Conservation (phyloP, 2,797 vertebrate species). For the Microctenopoma lineatum region DNA sequence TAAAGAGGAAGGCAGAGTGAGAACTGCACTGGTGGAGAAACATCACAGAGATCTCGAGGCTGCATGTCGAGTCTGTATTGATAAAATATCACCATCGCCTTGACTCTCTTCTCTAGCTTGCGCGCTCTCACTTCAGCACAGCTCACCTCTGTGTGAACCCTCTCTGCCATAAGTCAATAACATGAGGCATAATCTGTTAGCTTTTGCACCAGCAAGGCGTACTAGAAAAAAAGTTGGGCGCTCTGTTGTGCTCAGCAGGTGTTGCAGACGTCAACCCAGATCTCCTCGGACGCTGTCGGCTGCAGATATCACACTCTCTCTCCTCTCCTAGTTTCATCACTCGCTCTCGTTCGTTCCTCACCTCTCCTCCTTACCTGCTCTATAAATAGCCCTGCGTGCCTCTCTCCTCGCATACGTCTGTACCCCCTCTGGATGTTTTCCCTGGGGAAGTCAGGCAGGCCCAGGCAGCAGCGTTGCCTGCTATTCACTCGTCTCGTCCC, state of each 20-base stretch:
- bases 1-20: conserved; percentile 52
- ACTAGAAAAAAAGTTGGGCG: neutral
- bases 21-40: conserved; percentile 33
- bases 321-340: conserved; percentile 28
- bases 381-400: conserved; percentile 73
- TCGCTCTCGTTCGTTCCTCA: conserved; percentile 39
- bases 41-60: conserved; percentile 51
- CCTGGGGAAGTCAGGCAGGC: conserved; percentile 64
- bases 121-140: conserved; percentile 32
- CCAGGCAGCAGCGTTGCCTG: conserved; percentile 65
- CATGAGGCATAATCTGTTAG: conserved; percentile 45
- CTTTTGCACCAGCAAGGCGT: conserved; percentile 20
- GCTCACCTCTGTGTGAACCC: conserved; percentile 71
- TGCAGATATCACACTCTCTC: conserved; percentile 38
- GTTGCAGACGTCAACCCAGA: conserved; percentile 40
- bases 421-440: conserved; percentile 63
- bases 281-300: conserved; percentile 25
- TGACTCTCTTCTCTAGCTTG: conserved; percentile 36
- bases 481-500: conserved; percentile 62
- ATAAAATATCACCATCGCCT: conserved; percentile 68
- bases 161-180: conserved; percentile 63
- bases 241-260: conserved; percentile 29
- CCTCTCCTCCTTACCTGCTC: conserved; percentile 67
- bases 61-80: conserved; percentile 51
- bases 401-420: conserved; percentile 54